Evolutionary conservation across 1,140 invertebrate species (phyloP), one percentile per base, ranked within the genome.

Genomic region (Globodera rostochiensis): DNA sequence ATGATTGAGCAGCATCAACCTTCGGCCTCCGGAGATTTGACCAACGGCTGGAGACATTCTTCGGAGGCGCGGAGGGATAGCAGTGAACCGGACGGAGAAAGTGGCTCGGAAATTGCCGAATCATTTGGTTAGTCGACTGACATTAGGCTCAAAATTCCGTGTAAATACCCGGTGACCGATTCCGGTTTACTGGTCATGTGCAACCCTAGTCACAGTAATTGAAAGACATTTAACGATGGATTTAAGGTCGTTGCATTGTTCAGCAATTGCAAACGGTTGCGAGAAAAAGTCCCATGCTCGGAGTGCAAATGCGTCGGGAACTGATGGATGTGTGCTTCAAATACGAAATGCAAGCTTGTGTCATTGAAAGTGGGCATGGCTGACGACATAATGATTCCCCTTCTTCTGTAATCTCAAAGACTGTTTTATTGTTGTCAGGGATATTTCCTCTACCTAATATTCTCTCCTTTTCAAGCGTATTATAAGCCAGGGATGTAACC

Each of bases 261-360:
- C 79, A 81, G 9, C 81, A 82, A 47, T 47, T 82, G 11, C 76
- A 82, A 50, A 60, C 47, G 6, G 77, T 82, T 19, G 19, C 81
- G 49, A 71, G 70, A 74, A 71, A 81, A n/a, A 82, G 84, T 53
- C 13, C 80, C 11, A 21, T 69, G 46, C 64, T 83, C 8, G 83
- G 83, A 19, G 47, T 83, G 6, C 73, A 76, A 45, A 60, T 83
- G 83, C 73, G 82, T 47, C 82, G 83, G 60, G 80, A 83, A 80
- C 46, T 83, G 36, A 84, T 83, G 82, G 82, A 83, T 5, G 82
- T 83, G 36, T 76, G 82, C 70, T 83, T 57, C 71, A 82, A 83
- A 80, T 83, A 84, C 70, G 82, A 83, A 78, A 66, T 83, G 47
- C 21, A 82, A 67, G 70, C 77, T 8, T 82, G 53, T 21, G 49